Evolutionary conservation across 2,113 vertebrate species (phyloP).

Genomic region (Coptodon bakossiorum): DNA sequence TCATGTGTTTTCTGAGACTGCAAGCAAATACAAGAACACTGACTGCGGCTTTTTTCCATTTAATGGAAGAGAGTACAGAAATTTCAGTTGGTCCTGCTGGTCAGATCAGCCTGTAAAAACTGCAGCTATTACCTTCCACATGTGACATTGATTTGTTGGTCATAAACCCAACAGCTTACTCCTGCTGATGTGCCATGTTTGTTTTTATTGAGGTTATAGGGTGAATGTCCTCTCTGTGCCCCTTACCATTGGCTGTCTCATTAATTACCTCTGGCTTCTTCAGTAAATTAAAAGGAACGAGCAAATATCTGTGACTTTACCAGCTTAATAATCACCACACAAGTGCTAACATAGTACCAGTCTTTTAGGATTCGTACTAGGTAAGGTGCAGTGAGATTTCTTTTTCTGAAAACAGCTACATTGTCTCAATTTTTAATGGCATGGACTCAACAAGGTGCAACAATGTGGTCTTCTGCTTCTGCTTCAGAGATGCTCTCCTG

Average conservation of each 20-base stretch:
- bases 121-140: not conserved
- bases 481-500: not conserved
- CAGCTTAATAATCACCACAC: not conserved
- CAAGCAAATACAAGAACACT: not conserved
- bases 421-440: not conserved
- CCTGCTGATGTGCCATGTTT: not conserved
- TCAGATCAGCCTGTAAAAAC: not conserved
- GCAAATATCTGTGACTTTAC: not conserved
- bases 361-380: not conserved
- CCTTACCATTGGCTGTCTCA: not conserved
- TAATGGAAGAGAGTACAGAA: not conserved
- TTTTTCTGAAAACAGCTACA: not conserved
- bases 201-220: not conserved
- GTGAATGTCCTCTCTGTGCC: not conserved
- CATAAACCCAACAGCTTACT: not conserved
- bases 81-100: not conserved
- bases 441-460: not conserved
- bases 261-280: not conserved
- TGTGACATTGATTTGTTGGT: not conserved
- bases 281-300: not conserved
- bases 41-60: not conserved
- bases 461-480: not conserved
- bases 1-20: not conserved
- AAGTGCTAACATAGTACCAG: not conserved
- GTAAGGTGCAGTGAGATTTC: not conserved